Evolutionary conservation across 2,888 invertebrate genomes (phyloP).

Genomic region (Eristalinus sepulchralis): DNA sequence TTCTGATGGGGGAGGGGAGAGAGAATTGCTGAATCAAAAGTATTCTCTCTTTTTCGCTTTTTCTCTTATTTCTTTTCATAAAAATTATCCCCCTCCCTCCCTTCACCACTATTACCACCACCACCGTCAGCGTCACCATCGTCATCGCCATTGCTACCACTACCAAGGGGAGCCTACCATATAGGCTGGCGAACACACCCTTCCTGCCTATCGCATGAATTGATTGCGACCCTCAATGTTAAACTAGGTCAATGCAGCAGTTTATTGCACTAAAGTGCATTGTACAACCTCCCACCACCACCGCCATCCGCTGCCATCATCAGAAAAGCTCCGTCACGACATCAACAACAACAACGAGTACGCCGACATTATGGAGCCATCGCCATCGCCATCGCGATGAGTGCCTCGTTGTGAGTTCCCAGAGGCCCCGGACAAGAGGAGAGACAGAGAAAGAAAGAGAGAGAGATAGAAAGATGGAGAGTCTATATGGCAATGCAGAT

Average conservation of each 20-base stretch:
- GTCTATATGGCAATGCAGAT: background rate
- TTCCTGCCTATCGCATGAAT: slow-evolving; percentile 18
- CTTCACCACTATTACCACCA: no score
- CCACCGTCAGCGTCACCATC: background rate
- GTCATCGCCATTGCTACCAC: background rate
- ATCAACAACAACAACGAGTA: slow-evolving; percentile 17
- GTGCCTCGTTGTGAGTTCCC: slow-evolving; percentile 25
- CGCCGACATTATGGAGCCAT: slow-evolving; percentile 54
- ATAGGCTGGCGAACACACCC: background rate
- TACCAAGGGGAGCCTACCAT: background rate
- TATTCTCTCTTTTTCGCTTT: background rate
- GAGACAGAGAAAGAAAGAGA: background rate
- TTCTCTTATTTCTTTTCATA: background rate
- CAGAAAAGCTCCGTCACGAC: slow-evolving; percentile 43
- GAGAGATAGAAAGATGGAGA: background rate
- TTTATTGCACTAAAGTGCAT: slow-evolving; percentile 75
- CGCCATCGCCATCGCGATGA: slow-evolving; percentile 28
- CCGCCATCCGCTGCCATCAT: background rate
- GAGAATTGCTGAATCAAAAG: background rate
- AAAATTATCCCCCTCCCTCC: background rate
- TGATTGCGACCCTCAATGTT: slow-evolving; percentile 75
- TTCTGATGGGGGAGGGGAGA: background rate
- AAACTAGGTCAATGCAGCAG: slow-evolving; percentile 78
- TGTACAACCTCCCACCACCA: slow-evolving; percentile 48
- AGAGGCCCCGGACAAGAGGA: background rate